Conservation (phyloP, 2,888 invertebrate species). For the Caenorhabditis afra region DNA sequence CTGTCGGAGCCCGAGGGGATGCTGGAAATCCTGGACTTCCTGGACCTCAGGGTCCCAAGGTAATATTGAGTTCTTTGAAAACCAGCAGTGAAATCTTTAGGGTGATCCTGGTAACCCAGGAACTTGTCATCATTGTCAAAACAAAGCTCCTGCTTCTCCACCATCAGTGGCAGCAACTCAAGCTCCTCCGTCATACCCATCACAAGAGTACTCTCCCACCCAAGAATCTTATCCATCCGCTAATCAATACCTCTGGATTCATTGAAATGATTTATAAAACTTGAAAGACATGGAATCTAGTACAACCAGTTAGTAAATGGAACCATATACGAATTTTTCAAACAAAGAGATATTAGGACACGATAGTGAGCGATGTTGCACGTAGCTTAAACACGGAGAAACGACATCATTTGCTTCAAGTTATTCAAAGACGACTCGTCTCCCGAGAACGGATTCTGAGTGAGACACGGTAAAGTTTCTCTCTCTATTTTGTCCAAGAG, state of each 20-base stretch:
- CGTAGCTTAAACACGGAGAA: background rate
- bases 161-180: constrained; percentile 30
- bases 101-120: constrained; percentile 70
- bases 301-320: background rate
- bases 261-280: constrained; percentile 21
- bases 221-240: constrained; percentile 44
- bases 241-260: constrained; percentile 63
- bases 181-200: background rate
- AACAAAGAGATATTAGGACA: background rate
- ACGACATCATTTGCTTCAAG: constrained; percentile 11
- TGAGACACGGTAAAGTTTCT: constrained; percentile 25
- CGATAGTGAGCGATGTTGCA: too few species aligned
- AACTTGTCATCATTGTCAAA: constrained; percentile 67
- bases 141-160: constrained; percentile 7
- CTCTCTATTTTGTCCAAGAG: constrained; percentile 9
- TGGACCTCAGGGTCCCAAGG: constrained; percentile 74
- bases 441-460: constrained; percentile 11
- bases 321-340: background rate
- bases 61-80: background rate
- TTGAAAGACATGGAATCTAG: background rate
- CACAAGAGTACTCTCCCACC: constrained; percentile 40
- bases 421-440: constrained; percentile 24
- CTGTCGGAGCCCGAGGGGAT: constrained; percentile 71
- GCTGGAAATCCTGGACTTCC: constrained; percentile 75
- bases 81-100: too few species aligned